Conservation (phyloP, 1,140 invertebrate species). For the Oncopodura yosiiana region DNA sequence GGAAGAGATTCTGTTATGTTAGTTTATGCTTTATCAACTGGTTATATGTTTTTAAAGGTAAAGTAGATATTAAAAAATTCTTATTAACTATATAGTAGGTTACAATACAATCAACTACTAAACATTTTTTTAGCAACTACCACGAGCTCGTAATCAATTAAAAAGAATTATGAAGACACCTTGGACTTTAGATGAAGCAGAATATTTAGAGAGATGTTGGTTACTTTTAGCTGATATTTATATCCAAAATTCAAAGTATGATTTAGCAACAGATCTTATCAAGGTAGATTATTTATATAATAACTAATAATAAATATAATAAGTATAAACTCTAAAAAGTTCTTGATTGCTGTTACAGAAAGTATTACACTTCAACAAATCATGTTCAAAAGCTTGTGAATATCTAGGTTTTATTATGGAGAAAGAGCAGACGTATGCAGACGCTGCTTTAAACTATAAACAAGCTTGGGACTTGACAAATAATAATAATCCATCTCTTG, state of each 20-base stretch:
- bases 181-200: slow-evolving; percentile 91
- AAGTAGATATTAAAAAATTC: not conserved
- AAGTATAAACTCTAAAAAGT: not conserved
- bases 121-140: slow-evolving; percentile 46
- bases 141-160: slow-evolving; percentile 79
- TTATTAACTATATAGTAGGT: too few species aligned
- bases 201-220: slow-evolving; percentile 92
- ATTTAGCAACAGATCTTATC: slow-evolving; percentile 73
- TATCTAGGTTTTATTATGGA: slow-evolving; percentile 77
- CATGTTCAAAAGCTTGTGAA: slow-evolving; percentile 83
- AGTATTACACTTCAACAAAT: slow-evolving; percentile 78
- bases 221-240: slow-evolving; percentile 84
- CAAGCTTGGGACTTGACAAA: slow-evolving; percentile 73
- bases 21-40: slow-evolving; percentile 77
- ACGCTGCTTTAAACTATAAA: slow-evolving; percentile 73
- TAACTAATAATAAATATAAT: not conserved
- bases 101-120: too few species aligned
- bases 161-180: slow-evolving; percentile 75
- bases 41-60: slow-evolving; percentile 76
- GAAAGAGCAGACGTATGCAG: slow-evolving; percentile 82
- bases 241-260: slow-evolving; percentile 74
- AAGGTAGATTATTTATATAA: slow-evolving; percentile 38
- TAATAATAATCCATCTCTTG: slow-evolving; percentile 64
- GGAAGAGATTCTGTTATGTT: slow-evolving; percentile 67
- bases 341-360: slow-evolving; percentile 39